These are phyloP conservation scores for Abrostola tripartita DNA, from an alignment of 2,888 invertebrate genomes.

Conservation along the genomic window DNA sequence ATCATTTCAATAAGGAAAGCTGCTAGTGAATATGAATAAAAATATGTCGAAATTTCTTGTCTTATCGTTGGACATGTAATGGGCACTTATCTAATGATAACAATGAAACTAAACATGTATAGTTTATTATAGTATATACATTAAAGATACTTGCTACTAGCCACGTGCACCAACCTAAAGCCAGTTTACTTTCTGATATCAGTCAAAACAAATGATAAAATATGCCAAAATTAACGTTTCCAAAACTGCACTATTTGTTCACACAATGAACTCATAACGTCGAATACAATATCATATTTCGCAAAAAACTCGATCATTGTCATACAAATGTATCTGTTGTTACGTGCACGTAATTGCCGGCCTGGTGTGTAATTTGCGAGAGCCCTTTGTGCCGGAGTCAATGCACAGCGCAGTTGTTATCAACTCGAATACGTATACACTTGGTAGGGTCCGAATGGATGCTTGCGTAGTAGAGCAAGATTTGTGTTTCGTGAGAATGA, in stretches of 20 bases:
- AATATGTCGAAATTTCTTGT: too few species aligned
- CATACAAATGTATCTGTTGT: constrained; percentile 88
- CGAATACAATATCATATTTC: constrained; percentile 77
- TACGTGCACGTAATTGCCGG: constrained; percentile 79
- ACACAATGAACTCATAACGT: constrained; percentile 54
- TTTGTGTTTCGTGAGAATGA: constrained; percentile 42
- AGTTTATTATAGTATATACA: too few species aligned
- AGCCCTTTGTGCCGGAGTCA: constrained; percentile 75
- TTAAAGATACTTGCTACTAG: too few species aligned
- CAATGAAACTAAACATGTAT: too few species aligned
- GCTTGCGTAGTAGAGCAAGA: constrained; percentile 23
- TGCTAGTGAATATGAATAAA: not conserved
- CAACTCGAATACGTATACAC: constrained; percentile 55
- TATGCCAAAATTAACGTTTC: constrained; percentile 12
- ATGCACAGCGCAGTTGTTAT: constrained; percentile 70
- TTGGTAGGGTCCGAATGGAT: constrained; percentile 58
- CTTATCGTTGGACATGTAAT: too few species aligned
- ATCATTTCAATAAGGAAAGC: too few species aligned
- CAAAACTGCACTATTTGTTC: constrained; percentile 42
- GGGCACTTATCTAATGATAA: too few species aligned
- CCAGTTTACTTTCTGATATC: not conserved
- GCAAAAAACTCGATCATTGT: constrained; percentile 81
- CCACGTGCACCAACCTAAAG: not conserved
- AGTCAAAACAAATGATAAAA: constrained; percentile 33
- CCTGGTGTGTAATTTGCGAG: constrained; percentile 82